A percentile compares a stretch with the other conserved stretches of the same genome.
Conservation (phyloP, 2,888 invertebrate species). For the Yponomeuta plumbellus region DNA sequence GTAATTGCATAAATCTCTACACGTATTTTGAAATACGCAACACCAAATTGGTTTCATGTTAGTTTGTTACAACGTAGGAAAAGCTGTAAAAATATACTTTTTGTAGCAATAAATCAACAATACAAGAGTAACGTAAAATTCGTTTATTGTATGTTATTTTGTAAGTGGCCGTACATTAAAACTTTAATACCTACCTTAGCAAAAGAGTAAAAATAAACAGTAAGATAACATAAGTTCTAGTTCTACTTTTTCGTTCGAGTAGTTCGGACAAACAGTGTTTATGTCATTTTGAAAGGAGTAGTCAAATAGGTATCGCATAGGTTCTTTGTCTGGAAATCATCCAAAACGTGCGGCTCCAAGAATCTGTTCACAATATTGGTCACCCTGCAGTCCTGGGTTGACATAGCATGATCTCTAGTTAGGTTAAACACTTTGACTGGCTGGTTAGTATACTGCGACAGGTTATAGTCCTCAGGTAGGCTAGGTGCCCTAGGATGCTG, state of each 20-base stretch:
- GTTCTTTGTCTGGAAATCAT: conserved; percentile 36
- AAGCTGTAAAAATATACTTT: no score
- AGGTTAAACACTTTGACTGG: conserved; percentile 37
- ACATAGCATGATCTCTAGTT: conserved; percentile 33
- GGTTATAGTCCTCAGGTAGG: conserved; percentile 38
- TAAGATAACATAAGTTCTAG: no score
- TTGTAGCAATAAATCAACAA: no score
- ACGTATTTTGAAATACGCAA: no score
- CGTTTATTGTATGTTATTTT: not conserved
- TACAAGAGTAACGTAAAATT: not conserved
- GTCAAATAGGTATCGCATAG: conserved; percentile 33
- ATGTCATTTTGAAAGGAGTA: conserved; percentile 16
- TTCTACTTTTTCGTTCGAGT: no score
- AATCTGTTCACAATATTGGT: conserved; percentile 42
- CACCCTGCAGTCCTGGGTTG: conserved; percentile 35
- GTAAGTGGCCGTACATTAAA: conserved; percentile 8
- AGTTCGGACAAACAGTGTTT: not conserved
- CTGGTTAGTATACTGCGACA: conserved; percentile 38
- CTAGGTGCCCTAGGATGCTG: conserved; percentile 27
- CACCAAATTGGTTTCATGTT: no score
- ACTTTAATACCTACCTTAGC: no score
- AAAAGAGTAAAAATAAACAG: no score
- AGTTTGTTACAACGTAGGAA: no score
- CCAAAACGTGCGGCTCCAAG: conserved; percentile 30
- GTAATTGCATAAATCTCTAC: no score